Evolutionary conservation across 2,888 invertebrate species (phyloP).

Genomic region (Lochmaea crataegi): DNA sequence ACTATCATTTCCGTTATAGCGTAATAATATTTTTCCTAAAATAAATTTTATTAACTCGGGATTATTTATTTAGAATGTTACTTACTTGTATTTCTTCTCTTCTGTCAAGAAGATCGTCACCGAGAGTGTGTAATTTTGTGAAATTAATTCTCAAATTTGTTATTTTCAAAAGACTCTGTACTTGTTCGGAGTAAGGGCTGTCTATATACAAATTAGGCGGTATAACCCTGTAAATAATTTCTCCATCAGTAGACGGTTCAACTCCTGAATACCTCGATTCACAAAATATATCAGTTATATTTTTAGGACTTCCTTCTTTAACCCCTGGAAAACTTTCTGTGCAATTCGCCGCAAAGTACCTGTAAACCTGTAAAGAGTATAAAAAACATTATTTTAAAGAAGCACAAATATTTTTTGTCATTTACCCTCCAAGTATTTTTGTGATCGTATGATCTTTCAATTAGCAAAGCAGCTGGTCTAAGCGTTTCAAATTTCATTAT

Average conservation of each 20-base stretch:
- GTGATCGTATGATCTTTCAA: slow-evolving; percentile 96
- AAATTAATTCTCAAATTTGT: slow-evolving; percentile 97
- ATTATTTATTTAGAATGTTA: not conserved
- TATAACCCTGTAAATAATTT: slow-evolving; percentile 95
- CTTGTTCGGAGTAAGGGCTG: slow-evolving; percentile 95
- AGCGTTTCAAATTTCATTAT: slow-evolving; percentile 99
- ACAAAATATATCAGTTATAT: slow-evolving; percentile 94
- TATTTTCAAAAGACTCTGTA: slow-evolving; percentile 95
- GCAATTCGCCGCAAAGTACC: slow-evolving; percentile 98
- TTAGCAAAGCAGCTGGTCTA: slow-evolving; percentile 97
- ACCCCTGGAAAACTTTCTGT: slow-evolving; percentile 87
- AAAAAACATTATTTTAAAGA: not conserved
- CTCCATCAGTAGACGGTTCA: slow-evolving; percentile 94
- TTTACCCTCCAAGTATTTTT: slow-evolving; percentile 91
- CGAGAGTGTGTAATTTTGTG: slow-evolving; percentile 94
- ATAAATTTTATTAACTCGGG: not conserved
- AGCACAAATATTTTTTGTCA: not conserved
- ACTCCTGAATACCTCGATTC: slow-evolving; percentile 94
- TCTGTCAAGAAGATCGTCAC: slow-evolving; percentile 94
- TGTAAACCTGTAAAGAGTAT: slow-evolving; percentile 74
- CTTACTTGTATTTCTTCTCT: slow-evolving; percentile 87
- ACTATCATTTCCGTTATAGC: slow-evolving; percentile 98
- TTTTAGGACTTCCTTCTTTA: slow-evolving; percentile 72
- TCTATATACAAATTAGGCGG: slow-evolving; percentile 89
- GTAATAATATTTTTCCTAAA: slow-evolving; percentile 96